Evolutionary conservation across 1,140 invertebrate genomes (phyloP).

Genomic region (Bombus balteatus): DNA sequence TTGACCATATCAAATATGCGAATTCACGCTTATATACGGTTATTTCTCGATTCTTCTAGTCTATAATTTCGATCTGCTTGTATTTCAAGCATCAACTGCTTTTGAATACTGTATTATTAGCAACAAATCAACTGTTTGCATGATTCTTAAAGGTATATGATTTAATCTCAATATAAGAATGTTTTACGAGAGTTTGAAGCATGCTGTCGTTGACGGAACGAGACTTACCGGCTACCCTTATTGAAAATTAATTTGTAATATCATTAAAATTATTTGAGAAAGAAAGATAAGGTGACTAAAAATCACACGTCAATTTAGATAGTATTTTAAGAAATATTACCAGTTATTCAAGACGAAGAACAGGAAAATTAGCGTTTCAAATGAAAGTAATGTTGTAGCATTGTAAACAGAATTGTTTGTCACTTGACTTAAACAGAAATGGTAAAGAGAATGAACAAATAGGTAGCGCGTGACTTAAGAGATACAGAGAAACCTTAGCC

Average conservation of each 20-base stretch:
- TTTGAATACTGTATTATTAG: background rate
- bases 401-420: background rate
- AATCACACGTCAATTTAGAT: background rate
- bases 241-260: background rate
- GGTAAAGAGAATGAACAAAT: background rate
- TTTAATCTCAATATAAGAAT: background rate
- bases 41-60: background rate
- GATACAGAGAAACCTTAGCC: background rate
- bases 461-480: background rate
- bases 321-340: background rate
- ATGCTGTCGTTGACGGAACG: background rate
- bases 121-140: background rate
- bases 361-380: background rate
- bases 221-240: background rate
- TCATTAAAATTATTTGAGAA: background rate
- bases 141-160: background rate
- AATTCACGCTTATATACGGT: background rate
- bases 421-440: background rate
- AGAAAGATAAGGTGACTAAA: no score
- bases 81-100: background rate
- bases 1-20: background rate
- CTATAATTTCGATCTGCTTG: background rate
- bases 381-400: background rate
- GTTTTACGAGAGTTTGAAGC: background rate
- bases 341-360: background rate